Base-by-base conservation (phyloP, 2,113 vertebrate genomes). In the Neopipo cinnamomea region DNA sequence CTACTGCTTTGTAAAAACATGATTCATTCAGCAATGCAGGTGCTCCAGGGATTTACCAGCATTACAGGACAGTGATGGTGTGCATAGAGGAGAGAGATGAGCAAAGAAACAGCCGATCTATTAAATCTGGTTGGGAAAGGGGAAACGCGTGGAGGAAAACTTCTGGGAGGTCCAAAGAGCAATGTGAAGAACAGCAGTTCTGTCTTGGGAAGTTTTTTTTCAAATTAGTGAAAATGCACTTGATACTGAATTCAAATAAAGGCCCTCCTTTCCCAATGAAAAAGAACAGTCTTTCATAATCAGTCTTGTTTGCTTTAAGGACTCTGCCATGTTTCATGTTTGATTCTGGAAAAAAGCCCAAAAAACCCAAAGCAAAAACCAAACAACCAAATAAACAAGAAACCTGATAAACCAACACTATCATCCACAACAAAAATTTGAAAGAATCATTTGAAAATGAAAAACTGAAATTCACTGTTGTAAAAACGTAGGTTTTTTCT, bases 211-310 rank as follows among this genome's bases (percentile, higher is more conserved):
- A 76, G 21, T 25, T 49, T 31, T 31, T 61, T 73, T 53, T 19
- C 9, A 27, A 50, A 46, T 46, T 77, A 47, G 17, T 59, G 25
- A 92, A 90, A 14, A 17, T 44, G 7, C 13, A 14, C 8, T 81
- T 88, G 27, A 21, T 84, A 89, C 63, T 52, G 7, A 49, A 33
- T 72, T 61, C 8, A 3, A 31, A 71, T 74, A 63, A 80, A 35
- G 1, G 0, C 4, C 5, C 4, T 89, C 12, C 23, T 80, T 92
- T 74, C 46, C 19, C 39, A 44, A 2, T 0, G 0, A 53, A 75
- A 35, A 89, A 44, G 7, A 85, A 33, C 4, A 6, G 4, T n/a
- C 33, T 9, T 82, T 84, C 63, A 31, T 59, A 27, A 37, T 84
- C 2, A 16, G 0, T 49, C 49, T 65, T 62, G 15, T 50, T 70